Percentiles rank a stretch among this genome's conserved stretches.
Conservation (phyloP, 2,113 vertebrate genomes). For the Chaetops frenatus region DNA sequence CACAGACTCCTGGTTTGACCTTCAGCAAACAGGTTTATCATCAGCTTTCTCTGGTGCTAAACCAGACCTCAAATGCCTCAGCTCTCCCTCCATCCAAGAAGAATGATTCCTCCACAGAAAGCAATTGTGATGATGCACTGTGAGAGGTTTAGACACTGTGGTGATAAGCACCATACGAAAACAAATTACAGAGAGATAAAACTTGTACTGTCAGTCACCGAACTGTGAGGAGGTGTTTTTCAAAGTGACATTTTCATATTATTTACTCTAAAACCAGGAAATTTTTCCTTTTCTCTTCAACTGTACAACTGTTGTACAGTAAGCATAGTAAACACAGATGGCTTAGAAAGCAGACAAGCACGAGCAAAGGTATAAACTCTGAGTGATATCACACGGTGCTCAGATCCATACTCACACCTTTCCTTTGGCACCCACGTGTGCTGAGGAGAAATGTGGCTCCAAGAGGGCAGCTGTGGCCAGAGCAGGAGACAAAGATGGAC, state of each 20-base stretch:
- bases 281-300: neutral
- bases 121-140: neutral
- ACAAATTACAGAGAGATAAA: neutral
- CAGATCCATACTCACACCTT: neutral
- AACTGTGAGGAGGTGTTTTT: neutral
- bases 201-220: neutral
- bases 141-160: neutral
- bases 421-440: accelerated
- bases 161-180: neutral
- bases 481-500: neutral
- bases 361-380: accelerated
- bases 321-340: neutral
- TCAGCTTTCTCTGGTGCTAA: neutral
- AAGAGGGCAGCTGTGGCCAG: neutral
- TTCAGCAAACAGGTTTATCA: neutral
- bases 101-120: neutral
- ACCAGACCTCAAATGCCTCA: neutral
- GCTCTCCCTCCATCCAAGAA: neutral
- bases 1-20: neutral
- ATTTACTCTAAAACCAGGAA: neutral
- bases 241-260: neutral
- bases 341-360: neutral
- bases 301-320: neutral
- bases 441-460: neutral
- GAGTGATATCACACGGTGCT: accelerated